Evolutionary conservation across 1,140 invertebrate species (phyloP).

Genomic region (Drosophila jambulina): DNA sequence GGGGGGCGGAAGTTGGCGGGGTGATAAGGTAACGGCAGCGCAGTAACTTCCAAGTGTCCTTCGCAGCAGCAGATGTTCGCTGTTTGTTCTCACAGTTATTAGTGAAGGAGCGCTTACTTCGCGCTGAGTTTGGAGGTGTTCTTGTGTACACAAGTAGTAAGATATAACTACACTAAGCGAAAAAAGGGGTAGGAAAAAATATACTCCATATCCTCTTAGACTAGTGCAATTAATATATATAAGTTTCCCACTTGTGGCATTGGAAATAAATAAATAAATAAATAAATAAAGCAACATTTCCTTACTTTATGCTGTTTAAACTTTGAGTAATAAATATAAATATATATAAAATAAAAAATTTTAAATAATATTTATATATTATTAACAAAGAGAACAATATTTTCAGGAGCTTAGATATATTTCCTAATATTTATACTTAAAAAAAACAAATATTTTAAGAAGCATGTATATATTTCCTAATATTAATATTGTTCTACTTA

Average conservation of each 20-base stretch:
- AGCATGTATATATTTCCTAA: too few relatives aligned
- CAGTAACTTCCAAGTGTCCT: slow-evolving; percentile 27
- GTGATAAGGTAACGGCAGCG: slow-evolving; percentile 18
- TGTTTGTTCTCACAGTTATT: slow-evolving; percentile 46
- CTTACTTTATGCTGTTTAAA: neutral
- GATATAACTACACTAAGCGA: neutral
- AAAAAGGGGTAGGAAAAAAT: neutral
- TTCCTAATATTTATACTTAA: neutral
- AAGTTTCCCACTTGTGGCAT: too few relatives aligned
- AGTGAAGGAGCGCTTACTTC: slow-evolving; percentile 24
- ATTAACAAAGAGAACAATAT: neutral
- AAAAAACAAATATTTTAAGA: too few relatives aligned
- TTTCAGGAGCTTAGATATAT: too few relatives aligned
- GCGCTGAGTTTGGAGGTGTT: slow-evolving; percentile 18
- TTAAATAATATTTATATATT: neutral
- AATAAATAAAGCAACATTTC: neutral
- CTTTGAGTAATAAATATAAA: too few relatives aligned
- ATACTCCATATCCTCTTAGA: too few relatives aligned
- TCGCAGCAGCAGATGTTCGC: slow-evolving; percentile 31
- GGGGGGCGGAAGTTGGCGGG: slow-evolving; percentile 2
- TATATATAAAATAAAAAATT: too few relatives aligned
- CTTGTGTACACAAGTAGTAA: slow-evolving; percentile 11
- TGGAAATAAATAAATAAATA: too few relatives aligned
- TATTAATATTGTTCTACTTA: neutral
- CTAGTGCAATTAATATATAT: too few relatives aligned